phyloP scores from a whole-genome alignment of 2,797 vertebrate genomes.

The Acipenser transmontanus region DNA sequence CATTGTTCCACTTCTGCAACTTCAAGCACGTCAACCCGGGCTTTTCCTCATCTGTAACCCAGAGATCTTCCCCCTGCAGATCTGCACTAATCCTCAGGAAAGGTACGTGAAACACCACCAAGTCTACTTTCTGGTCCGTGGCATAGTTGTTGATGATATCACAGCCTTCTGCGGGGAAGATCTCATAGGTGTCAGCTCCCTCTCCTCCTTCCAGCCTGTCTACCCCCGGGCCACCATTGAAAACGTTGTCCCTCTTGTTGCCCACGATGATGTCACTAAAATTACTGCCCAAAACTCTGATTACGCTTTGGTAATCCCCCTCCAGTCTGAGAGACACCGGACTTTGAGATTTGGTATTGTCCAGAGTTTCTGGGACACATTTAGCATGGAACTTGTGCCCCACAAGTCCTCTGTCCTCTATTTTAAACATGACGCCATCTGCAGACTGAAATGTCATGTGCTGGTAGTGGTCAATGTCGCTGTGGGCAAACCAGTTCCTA shows the following conservation, averaged over 20 bases:
- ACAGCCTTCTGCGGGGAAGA: conserved; percentile 14
- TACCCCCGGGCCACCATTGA: conserved; percentile 15
- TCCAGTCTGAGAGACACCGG: conserved; percentile 4
- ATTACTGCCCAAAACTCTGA: conserved; percentile 14
- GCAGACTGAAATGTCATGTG: conserved; percentile 18
- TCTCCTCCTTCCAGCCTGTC: conserved; percentile 16
- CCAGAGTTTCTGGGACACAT: conserved; percentile 15
- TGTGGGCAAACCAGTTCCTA: conserved; percentile 18
- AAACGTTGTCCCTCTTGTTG: conserved; percentile 15
- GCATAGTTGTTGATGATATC: conserved; percentile 19
- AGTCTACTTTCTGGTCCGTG: conserved; percentile 18
- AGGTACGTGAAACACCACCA: conserved; percentile 13
- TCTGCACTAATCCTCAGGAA: conserved; percentile 10
- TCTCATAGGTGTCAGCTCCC: conserved; percentile 21
- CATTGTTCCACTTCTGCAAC: conserved; percentile 3
- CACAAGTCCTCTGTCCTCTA: conserved; percentile 8
- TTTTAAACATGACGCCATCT: conserved; percentile 16
- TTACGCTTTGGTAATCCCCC: conserved; percentile 8
- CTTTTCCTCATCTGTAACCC: conserved; percentile 8
- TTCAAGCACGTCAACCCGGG: conserved; percentile 3
- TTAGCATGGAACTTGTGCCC: conserved; percentile 4
- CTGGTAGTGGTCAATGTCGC: conserved; percentile 13
- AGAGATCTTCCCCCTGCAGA: conserved; percentile 11
- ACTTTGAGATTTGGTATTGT: conserved; percentile 11
- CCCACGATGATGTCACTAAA: conserved; percentile 19